Conservation (phyloP, 1,140 invertebrate species). For the Leptinotarsa texana region DNA sequence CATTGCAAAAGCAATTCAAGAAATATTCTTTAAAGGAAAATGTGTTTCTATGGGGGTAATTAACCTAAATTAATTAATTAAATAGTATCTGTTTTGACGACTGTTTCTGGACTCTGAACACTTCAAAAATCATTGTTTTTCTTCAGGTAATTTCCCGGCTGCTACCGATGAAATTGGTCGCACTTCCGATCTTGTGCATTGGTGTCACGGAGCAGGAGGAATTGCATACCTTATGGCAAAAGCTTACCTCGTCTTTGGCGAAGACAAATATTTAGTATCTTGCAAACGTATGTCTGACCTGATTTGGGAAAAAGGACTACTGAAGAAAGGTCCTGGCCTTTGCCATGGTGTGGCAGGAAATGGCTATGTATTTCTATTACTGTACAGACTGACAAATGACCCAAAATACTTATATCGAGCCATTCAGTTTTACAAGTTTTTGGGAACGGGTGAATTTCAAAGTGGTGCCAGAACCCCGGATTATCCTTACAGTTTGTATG, state of each 20-base stretch:
- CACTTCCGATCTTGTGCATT: slow-evolving; percentile 75
- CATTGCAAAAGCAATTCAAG: too few relatives aligned
- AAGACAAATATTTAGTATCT: slow-evolving; percentile 73
- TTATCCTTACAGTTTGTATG: slow-evolving; percentile 80
- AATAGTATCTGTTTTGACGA: too few relatives aligned
- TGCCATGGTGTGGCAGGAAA: slow-evolving; percentile 87
- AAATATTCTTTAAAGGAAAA: too few relatives aligned
- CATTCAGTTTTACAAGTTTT: slow-evolving; percentile 75
- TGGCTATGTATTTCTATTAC: slow-evolving; percentile 80
- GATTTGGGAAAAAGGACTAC: slow-evolving; percentile 78
- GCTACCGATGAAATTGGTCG: slow-evolving; percentile 71
- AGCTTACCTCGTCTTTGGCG: slow-evolving; percentile 76
- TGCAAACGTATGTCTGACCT: slow-evolving; percentile 72
- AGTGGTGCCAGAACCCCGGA: slow-evolving; percentile 76
- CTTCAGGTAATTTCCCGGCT: slow-evolving; percentile 77
- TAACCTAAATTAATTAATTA: too few relatives aligned
- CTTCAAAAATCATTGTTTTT: background rate
- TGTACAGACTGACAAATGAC: slow-evolving; percentile 75
- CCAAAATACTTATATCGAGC: slow-evolving; percentile 74
- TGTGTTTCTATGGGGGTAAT: too few relatives aligned
- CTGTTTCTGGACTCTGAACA: background rate
- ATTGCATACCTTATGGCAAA: slow-evolving; percentile 80
- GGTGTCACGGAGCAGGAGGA: slow-evolving; percentile 87
- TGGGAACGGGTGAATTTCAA: slow-evolving; percentile 70
- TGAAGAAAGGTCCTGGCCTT: slow-evolving; percentile 81